Percentiles rank a stretch among this genome's conserved stretches.
These are phyloP conservation scores for Albula glossodonta DNA, from an alignment of 2,113 vertebrate species.

Conservation along the genomic window DNA sequence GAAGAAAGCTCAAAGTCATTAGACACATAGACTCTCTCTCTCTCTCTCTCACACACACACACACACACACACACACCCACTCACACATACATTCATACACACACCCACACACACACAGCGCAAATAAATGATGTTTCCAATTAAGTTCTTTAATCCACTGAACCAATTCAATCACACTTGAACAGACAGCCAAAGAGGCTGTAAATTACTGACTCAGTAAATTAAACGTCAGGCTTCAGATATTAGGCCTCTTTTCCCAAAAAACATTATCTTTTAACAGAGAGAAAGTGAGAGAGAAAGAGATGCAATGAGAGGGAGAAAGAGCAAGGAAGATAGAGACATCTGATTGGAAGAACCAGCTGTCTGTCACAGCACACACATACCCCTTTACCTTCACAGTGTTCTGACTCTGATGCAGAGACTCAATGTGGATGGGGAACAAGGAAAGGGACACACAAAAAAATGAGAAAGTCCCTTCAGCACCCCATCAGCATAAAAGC, in stretches of 20 bases:
- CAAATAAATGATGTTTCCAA: conserved; percentile 16
- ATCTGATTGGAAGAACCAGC: neutral
- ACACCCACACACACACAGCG: neutral
- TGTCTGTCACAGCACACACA: neutral
- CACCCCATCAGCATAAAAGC: too few species aligned
- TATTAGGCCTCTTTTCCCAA: neutral
- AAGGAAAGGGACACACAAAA: too few species aligned
- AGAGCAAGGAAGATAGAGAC: neutral
- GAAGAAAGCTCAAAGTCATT: neutral
- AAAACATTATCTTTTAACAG: neutral
- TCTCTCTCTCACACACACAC: too few species aligned
- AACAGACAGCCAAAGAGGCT: neutral
- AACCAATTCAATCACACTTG: conserved; percentile 24
- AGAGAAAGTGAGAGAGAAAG: neutral
- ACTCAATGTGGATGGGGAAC: too few species aligned
- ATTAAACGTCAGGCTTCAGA: conserved; percentile 20
- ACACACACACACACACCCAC: too few species aligned
- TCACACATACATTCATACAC: too few species aligned
- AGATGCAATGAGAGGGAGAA: neutral
- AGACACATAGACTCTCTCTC: neutral
- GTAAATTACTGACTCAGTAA: conserved; percentile 6
- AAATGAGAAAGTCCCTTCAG: too few species aligned
- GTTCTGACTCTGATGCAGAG: neutral
- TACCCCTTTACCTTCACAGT: neutral
- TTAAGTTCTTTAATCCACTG: conserved; percentile 12